phyloP scores from a whole-genome alignment of 2,113 vertebrate genomes.

The Nothobranchius kuhntae region DNA sequence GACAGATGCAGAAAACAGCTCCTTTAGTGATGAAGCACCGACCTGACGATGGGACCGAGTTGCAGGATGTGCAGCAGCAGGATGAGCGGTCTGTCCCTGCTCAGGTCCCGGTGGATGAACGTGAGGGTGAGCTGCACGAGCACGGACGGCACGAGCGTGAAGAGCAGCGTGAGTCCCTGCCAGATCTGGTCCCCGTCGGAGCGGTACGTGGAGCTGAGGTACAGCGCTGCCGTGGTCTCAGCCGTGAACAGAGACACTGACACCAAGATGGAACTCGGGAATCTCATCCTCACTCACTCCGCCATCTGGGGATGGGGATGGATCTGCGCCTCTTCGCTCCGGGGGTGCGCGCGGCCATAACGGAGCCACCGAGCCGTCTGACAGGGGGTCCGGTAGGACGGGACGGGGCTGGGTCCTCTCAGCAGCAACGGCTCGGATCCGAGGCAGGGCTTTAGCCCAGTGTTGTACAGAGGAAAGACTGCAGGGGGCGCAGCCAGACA shows the following conservation, averaged over 20 bases:
- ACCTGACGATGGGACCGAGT: conserved; percentile 94
- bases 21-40: conserved; percentile 51
- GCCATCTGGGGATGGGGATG: conserved; percentile 60
- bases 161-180: conserved; percentile 91
- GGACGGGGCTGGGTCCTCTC: conserved; percentile 21
- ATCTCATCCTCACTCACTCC: conserved; percentile 86
- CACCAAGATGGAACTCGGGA: conserved; percentile 90
- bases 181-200: conserved; percentile 90
- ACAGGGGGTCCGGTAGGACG: conserved; percentile 7
- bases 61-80: conserved; percentile 94
- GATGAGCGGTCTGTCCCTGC: conserved; percentile 90
- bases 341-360: conserved; percentile 42
- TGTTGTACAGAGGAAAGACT: conserved; percentile 10
- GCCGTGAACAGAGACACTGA: conserved; percentile 91
- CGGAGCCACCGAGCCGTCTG: conserved; percentile 22
- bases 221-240: conserved; percentile 88
- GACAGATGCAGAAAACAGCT: neutral
- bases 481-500: conserved; percentile 36
- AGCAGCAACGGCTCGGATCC: conserved; percentile 26
- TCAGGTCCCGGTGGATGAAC: conserved; percentile 94
- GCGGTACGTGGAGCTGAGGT: conserved; percentile 89
- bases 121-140: conserved; percentile 94
- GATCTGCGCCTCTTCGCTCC: conserved; percentile 34
- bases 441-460: conserved; percentile 10
- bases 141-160: conserved; percentile 89